Percentiles rank a stretch among this genome's conserved stretches.
These are phyloP conservation scores for Phalloptychus januarius DNA, from an alignment of 2,797 vertebrate species.

Conservation along the genomic window DNA sequence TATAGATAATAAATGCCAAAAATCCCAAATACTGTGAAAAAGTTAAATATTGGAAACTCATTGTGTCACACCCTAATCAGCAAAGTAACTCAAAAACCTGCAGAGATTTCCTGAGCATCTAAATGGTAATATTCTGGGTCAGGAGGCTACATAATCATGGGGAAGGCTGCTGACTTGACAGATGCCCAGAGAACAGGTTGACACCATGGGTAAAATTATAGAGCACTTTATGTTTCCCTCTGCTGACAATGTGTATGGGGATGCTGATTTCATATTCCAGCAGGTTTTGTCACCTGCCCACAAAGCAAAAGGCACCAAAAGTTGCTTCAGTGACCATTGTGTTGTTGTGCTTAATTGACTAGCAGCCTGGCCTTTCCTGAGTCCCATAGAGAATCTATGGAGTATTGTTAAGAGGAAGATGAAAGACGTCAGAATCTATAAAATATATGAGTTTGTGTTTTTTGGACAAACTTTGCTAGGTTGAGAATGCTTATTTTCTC, in stretches of 20 bases:
- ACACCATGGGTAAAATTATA: not conserved
- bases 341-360: not conserved
- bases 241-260: not conserved
- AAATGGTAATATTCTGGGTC: not conserved
- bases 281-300: not conserved
- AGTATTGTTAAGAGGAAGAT: no score
- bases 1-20: not conserved
- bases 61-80: not conserved
- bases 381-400: no score
- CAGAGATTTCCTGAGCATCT: not conserved
- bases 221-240: not conserved
- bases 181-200: not conserved
- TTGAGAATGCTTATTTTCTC: not conserved
- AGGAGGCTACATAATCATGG: not conserved
- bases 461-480: not conserved
- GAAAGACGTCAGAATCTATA: no score
- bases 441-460: not conserved
- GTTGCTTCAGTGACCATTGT: not conserved
- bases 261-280: not conserved
- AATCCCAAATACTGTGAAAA: not conserved
- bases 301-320: not conserved
- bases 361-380: not conserved
- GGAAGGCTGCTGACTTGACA: not conserved
- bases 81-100: not conserved
- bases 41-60: not conserved